Percentiles rank a stretch among this genome's conserved stretches.
Conservation (phyloP, 1,140 invertebrate species). For the Neodiprion virginianus region DNA sequence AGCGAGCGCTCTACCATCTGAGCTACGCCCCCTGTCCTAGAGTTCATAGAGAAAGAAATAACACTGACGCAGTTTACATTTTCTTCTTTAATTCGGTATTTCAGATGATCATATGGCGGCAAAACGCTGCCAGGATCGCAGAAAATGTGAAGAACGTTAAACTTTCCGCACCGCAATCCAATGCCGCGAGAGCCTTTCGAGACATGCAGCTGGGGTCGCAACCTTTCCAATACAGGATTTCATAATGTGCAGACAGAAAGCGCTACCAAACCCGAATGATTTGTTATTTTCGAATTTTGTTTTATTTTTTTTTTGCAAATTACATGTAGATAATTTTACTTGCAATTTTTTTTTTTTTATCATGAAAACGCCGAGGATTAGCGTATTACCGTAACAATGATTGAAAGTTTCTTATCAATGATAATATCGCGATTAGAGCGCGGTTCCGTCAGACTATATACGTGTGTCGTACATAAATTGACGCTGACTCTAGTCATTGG, state of each 20-base stretch:
- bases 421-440: too few relatives aligned
- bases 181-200: background rate
- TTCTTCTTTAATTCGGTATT: slow-evolving; percentile 7
- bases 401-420: too few relatives aligned
- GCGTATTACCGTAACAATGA: too few relatives aligned
- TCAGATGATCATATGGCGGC: slow-evolving; percentile 32
- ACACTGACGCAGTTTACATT: background rate
- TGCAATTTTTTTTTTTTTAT: too few relatives aligned
- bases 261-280: too few relatives aligned
- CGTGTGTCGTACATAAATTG: background rate
- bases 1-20: background rate
- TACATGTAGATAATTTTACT: too few relatives aligned
- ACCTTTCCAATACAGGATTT: background rate
- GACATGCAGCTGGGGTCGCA: background rate
- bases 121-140: slow-evolving; percentile 25
- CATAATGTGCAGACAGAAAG: background rate
- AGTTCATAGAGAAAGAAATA: background rate
- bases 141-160: slow-evolving; percentile 18
- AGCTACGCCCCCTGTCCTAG: background rate
- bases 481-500: background rate
- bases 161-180: slow-evolving; percentile 22
- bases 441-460: too few relatives aligned
- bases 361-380: too few relatives aligned
- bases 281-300: too few relatives aligned
- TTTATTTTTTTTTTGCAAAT: too few relatives aligned